phyloP scores from a whole-genome alignment of 2,113 vertebrate genomes.

The Hyperoodon ampullatus region DNA sequence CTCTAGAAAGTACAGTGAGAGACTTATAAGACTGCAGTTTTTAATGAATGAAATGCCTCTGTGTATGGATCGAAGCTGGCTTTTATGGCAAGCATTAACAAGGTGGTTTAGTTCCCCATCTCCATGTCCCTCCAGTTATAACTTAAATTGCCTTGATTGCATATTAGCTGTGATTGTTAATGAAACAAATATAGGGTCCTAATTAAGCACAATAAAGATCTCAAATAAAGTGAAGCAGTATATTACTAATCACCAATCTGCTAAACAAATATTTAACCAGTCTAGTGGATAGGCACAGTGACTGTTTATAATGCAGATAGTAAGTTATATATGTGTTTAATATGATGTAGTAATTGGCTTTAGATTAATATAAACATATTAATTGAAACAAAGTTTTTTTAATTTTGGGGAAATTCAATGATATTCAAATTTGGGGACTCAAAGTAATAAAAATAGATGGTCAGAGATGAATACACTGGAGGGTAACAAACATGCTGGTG shows the following conservation, averaged over 20 bases:
- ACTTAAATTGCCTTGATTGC: slow-evolving; percentile 8
- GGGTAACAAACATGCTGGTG: background rate
- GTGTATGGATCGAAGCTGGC: background rate
- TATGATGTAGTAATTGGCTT: background rate
- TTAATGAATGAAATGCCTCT: slow-evolving; percentile 22
- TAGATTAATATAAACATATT: background rate
- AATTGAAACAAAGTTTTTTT: background rate
- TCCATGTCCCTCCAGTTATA: background rate
- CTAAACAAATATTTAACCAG: background rate
- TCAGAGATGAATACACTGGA: background rate
- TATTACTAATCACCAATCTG: background rate
- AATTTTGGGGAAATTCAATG: background rate
- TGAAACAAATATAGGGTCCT: background rate
- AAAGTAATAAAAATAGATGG: background rate
- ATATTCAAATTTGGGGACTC: background rate
- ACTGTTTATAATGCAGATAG: background rate
- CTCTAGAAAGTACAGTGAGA: background rate
- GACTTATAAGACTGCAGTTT: background rate
- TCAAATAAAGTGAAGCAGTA: background rate
- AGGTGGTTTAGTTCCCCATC: background rate
- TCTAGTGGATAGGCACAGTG: background rate
- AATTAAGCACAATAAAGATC: slow-evolving; percentile 9
- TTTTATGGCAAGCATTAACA: background rate
- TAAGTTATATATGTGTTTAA: background rate
- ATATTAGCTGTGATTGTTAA: slow-evolving; percentile 39